Evolutionary conservation across 2,888 invertebrate species (phyloP).

Genomic region (Eucera pruinosa): DNA sequence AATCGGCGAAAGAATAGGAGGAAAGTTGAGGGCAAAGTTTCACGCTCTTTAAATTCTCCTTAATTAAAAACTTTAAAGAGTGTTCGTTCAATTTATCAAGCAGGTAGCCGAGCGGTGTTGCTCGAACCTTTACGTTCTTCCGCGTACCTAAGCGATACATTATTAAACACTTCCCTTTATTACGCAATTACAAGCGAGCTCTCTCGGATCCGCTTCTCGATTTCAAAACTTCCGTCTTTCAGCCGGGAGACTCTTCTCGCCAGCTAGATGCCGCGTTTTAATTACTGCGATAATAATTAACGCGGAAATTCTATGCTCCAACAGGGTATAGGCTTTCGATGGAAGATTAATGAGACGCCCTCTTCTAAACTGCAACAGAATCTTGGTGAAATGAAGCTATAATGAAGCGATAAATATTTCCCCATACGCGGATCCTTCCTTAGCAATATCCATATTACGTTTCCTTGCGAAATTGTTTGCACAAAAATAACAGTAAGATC

Average conservation of each 20-base stretch:
- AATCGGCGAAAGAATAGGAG: too few species aligned
- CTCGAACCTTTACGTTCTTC: conserved; percentile 54
- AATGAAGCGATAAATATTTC: conserved; percentile 17
- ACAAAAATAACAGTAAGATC: too few species aligned
- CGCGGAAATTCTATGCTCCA: conserved; percentile 29
- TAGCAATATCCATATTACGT: too few species aligned
- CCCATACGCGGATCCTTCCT: not conserved
- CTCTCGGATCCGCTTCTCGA: not conserved
- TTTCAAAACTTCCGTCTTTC: conserved; percentile 23
- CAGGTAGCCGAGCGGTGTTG: too few species aligned
- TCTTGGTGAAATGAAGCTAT: not conserved
- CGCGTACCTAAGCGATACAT: conserved; percentile 14
- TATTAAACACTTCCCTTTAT: conserved; percentile 47
- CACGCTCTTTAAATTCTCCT: too few species aligned
- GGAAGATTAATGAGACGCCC: conserved; percentile 39
- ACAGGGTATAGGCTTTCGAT: conserved; percentile 11
- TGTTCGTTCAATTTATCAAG: too few species aligned
- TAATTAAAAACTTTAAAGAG: too few species aligned
- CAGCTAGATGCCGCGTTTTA: conserved; percentile 39
- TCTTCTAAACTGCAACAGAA: conserved; percentile 13
- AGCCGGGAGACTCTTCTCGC: not conserved
- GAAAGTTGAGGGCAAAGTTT: too few species aligned
- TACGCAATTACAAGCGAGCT: conserved; percentile 34
- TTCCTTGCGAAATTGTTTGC: too few species aligned
- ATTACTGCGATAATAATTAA: conserved; percentile 51